Base-by-base conservation (phyloP, 1,140 invertebrate genomes). In the Ips nitidus region DNA sequence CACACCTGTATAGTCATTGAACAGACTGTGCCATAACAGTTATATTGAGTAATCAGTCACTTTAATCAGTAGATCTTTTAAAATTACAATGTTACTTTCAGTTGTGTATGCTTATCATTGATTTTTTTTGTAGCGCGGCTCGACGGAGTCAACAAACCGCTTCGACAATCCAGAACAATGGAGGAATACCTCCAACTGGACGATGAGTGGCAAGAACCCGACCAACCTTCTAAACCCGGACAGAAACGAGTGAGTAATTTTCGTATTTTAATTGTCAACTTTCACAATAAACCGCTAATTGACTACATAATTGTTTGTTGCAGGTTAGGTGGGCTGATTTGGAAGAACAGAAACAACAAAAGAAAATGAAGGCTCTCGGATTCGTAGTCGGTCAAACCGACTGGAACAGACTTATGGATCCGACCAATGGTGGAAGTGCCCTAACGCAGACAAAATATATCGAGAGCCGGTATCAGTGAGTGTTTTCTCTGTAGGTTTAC, bases 281-380 rank as follows among this genome's bases (percentile, higher is more conserved):
- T 22, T 22, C 22, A 22, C 22, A 65, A 39, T 36, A 53, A 58
- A 42, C 4, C 5, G 6, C 38, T 43, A 41, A n/a, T 47, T 6
- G 45, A n/a, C 22, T 22, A 22, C 22, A 22, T 22, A 22, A 22
- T 22, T 22, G 22, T 22, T 22, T 22, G 22, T 22, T 22, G 22
- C 80, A 97, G 95, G 95, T 98, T 71, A 88, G 95, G 66, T 98
- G 95, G 95, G 95, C 95, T n/a, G 95, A 98, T 83, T 86, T 98
- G 75, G 95, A 97, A 84, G 95, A 97, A 82, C 86, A 90, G 75
- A 91, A 91, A 73, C 82, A 92, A 73, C 94, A 97, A 82, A 90
- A 94, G 77, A 93, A 94, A 82, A 91, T 95, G 86, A 88, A 94
- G 39, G 93, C 93, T 7, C 90, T 98, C 58, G 95, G 95, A 8